These are phyloP conservation scores for Psilopogon haemacephalus DNA, from an alignment of 2,113 vertebrate species.

Conservation along the genomic window DNA sequence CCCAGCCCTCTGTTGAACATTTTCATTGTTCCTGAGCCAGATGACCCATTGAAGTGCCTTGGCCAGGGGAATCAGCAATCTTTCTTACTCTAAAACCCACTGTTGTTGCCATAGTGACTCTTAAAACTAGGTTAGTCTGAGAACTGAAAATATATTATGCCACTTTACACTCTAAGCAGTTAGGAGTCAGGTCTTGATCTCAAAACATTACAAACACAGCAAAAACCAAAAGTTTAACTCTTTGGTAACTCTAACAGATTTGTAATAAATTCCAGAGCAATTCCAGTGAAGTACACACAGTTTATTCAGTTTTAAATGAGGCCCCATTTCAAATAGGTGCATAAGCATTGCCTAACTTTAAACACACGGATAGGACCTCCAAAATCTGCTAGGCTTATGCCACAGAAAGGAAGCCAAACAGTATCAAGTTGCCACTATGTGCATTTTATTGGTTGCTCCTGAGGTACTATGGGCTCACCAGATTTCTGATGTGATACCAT, in stretches of 20 bases:
- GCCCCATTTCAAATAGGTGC: background rate
- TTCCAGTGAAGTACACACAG: background rate
- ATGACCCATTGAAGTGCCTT: background rate
- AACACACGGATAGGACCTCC: background rate
- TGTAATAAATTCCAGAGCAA: conserved; percentile 36
- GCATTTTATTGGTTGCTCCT: background rate
- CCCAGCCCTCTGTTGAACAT: background rate
- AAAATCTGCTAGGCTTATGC: background rate
- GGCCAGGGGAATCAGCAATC: background rate
- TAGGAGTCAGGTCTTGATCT: background rate
- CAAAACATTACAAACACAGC: background rate
- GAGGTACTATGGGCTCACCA: background rate
- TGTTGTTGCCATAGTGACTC: conserved; percentile 2
- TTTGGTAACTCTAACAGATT: background rate
- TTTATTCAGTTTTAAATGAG: conserved; percentile 16
- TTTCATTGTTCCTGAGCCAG: background rate
- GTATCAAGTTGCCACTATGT: background rate
- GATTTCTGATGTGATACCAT: background rate
- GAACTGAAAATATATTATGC: background rate
- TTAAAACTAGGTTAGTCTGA: background rate
- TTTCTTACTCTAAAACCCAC: background rate
- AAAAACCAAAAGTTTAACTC: background rate
- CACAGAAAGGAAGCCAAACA: background rate
- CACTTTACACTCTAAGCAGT: background rate
- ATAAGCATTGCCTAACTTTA: conserved; percentile 13